Conservation (phyloP, 2,113 vertebrate species). For the Pristiophorus japonicus region DNA sequence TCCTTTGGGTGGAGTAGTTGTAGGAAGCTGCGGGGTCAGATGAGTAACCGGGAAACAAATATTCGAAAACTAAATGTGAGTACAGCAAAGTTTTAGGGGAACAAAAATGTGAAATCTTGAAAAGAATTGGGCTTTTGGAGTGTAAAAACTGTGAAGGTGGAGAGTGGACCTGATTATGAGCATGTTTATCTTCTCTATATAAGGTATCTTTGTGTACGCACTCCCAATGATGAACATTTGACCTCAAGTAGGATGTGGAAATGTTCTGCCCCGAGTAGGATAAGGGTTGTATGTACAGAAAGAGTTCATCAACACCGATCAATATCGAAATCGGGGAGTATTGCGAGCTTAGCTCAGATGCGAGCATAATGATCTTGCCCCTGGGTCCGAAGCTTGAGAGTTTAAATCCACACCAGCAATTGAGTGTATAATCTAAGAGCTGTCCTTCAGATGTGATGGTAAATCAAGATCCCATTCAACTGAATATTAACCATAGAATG, state of each 20-base stretch:
- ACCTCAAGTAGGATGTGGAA: neutral
- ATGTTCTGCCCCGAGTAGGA: neutral
- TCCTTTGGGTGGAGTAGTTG: conserved; percentile 6
- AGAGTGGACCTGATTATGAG: neutral
- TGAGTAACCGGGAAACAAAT: neutral
- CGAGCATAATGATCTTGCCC: neutral
- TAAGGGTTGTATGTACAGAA: neutral
- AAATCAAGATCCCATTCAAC: neutral
- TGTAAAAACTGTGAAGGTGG: neutral
- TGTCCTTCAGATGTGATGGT: neutral
- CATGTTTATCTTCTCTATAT: neutral
- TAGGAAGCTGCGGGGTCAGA: neutral
- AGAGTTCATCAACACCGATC: neutral
- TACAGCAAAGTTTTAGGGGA: neutral
- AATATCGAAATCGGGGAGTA: neutral
- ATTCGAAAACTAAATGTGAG: neutral
- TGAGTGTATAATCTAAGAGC: neutral
- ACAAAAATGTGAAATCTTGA: neutral
- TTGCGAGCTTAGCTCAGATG: neutral
- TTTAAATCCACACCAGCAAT: neutral
- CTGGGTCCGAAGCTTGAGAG: neutral
- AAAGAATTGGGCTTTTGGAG: neutral
- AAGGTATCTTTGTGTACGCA: neutral
- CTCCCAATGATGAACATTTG: neutral
- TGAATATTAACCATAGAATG: neutral